Evolutionary conservation across 2,888 invertebrate genomes (phyloP).

Genomic region (Tenodera sinensis): DNA sequence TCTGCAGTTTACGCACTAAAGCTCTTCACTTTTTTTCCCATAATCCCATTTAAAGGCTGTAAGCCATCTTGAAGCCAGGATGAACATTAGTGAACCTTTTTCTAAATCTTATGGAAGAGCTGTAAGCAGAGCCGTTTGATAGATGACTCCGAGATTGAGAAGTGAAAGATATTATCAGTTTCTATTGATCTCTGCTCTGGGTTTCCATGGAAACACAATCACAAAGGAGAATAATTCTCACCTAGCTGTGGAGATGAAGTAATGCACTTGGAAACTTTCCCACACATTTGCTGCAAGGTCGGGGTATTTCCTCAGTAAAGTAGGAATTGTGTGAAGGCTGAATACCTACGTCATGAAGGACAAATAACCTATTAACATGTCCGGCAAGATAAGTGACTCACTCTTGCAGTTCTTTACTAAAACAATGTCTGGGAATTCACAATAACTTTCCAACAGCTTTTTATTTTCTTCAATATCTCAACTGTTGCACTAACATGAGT

Average conservation of each 20-base stretch:
- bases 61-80: neutral
- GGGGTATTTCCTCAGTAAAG: neutral
- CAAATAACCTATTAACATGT: neutral
- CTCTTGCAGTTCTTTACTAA: neutral
- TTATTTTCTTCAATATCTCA: too few species aligned
- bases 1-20: too few species aligned
- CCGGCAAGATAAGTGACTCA: neutral
- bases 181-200: neutral
- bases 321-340: neutral
- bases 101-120: too few species aligned
- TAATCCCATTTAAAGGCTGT: neutral
- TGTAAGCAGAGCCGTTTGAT: neutral
- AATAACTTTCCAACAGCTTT: too few species aligned
- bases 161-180: neutral
- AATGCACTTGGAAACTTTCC: neutral
- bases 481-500: too few species aligned
- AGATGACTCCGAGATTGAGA: neutral
- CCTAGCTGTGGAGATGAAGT: too few species aligned
- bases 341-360: neutral
- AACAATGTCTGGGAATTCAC: too few species aligned
- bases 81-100: too few species aligned
- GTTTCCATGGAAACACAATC: neutral
- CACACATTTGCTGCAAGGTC: neutral
- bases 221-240: neutral
- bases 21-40: too few species aligned